phyloP scores from a whole-genome alignment of 1,140 invertebrate genomes.

The Galleria mellonella region DNA sequence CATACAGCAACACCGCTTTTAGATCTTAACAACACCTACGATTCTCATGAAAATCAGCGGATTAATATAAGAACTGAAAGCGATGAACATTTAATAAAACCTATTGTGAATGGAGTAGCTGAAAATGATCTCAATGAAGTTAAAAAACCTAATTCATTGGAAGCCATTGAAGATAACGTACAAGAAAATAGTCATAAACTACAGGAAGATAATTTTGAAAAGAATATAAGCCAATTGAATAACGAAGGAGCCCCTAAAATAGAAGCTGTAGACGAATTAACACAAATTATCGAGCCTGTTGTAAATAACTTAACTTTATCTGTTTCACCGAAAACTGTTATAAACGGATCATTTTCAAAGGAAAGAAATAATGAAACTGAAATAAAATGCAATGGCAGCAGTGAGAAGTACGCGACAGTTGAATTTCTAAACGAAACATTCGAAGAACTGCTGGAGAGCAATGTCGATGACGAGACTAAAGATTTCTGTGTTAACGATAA shows the following conservation, averaged over 20 bases:
- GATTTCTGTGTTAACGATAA: slow-evolving; percentile 12
- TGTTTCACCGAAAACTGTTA: background rate
- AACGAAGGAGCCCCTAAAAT: background rate
- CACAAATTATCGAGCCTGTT: background rate
- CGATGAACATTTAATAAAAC: background rate
- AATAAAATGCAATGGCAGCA: slow-evolving; percentile 36
- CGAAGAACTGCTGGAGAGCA: slow-evolving; percentile 59
- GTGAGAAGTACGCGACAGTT: slow-evolving; percentile 55
- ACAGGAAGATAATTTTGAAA: background rate
- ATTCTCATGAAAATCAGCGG: slow-evolving; percentile 27
- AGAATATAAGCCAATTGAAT: background rate
- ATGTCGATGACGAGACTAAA: slow-evolving; percentile 49
- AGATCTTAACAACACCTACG: slow-evolving; percentile 28
- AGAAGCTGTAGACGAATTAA: background rate
- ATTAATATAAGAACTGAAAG: slow-evolving; percentile 8
- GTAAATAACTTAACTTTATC: background rate
- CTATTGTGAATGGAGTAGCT: background rate
- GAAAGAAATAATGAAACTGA: slow-evolving; percentile 1
- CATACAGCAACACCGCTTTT: slow-evolving; percentile 17
- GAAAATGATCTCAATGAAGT: background rate
- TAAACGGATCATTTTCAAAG: background rate
- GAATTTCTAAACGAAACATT: slow-evolving; percentile 59
- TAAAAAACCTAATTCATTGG: background rate
- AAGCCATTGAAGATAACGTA: background rate
- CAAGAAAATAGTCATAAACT: slow-evolving; percentile 1